These are phyloP conservation scores for Dioctria rufipes DNA, from an alignment of 2,888 invertebrate genomes.

Conservation along the genomic window DNA sequence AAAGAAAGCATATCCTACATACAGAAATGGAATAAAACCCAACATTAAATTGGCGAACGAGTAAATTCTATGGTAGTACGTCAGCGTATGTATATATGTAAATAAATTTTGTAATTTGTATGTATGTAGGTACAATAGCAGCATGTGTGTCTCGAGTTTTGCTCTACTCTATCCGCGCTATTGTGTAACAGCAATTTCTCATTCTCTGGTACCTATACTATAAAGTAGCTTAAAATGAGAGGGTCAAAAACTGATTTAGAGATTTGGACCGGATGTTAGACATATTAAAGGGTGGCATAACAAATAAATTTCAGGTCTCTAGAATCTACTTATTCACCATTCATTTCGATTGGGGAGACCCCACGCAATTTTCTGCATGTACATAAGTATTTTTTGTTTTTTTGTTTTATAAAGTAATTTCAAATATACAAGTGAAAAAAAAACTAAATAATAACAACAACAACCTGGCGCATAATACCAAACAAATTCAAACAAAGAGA, in stretches of 20 bases:
- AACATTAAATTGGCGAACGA: conserved; percentile 25
- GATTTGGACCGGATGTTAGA: conserved; percentile 43
- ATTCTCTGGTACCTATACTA: too few relatives aligned
- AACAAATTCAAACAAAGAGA: background rate
- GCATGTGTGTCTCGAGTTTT: too few relatives aligned
- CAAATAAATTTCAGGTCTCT: conserved; percentile 28
- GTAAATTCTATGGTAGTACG: background rate
- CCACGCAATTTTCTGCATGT: conserved; percentile 19
- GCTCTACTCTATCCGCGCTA: background rate
- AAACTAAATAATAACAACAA: too few relatives aligned
- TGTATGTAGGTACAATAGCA: too few relatives aligned
- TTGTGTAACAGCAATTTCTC: conserved; percentile 13
- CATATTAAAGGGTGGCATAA: conserved; percentile 46
- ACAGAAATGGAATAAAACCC: background rate
- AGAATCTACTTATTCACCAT: background rate
- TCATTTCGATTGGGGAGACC: conserved; percentile 15
- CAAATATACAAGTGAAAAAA: conserved; percentile 13
- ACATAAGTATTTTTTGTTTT: background rate
- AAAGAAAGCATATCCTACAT: too few relatives aligned
- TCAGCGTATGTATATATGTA: too few relatives aligned
- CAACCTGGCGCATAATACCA: background rate
- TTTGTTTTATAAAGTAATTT: conserved; percentile 8
- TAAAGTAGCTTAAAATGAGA: background rate
- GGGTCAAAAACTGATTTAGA: conserved; percentile 41
- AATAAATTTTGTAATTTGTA: too few relatives aligned